Evolutionary conservation across 1,140 invertebrate genomes (phyloP), one percentile per base, ranked within the genome.

Genomic region (Ceratina calcarata): DNA sequence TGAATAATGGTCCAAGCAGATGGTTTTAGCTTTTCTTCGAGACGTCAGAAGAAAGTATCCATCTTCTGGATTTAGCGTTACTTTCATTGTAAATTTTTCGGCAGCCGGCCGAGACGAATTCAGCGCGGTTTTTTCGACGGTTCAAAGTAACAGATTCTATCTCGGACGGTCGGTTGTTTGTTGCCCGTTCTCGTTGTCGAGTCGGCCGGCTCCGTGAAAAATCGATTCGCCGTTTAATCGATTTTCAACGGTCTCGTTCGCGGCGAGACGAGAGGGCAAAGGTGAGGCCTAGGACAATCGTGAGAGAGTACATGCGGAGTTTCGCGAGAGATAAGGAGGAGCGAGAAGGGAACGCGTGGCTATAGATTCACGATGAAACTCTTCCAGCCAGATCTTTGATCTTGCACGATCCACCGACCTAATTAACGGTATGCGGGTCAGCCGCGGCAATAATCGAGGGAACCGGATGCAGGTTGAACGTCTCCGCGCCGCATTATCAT

Each of bases 201-300:
- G 15, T 67, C 20, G 64, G 3, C 3, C 15, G 22, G 16, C 27
- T 57, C 70, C 72, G 62, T 83, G 58, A 61, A 83, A 57, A 72
- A 83, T 85, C 81, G 82, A 83, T 83, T 85, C 71, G 64, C 32
- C 82, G 82, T 58, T 80, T 76, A 80, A 84, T 85, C 83, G 82
- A 85, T 85, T 85, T 84, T 85, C 82, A 71, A 85, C 82, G 83
- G 81, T 62, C 61, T 83, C 72, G 20, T 80, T 75, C 57, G 58
- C 70, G 76, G 58, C 62, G 37, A 24, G 66, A 61, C 51, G 32
- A 49, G 49, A 45, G 78, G 72, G 24, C 71, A 69, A 53, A 80
- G 65, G 73, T 68, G 82, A 74, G 24, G 66, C 24, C 10, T 80
- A 79, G 81, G 76, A 84, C 81, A 77, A 64, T 83, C 76, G 58